These are phyloP conservation scores for Aspidiotus destructor DNA, from an alignment of 2,888 invertebrate genomes.

Conservation along the genomic window DNA sequence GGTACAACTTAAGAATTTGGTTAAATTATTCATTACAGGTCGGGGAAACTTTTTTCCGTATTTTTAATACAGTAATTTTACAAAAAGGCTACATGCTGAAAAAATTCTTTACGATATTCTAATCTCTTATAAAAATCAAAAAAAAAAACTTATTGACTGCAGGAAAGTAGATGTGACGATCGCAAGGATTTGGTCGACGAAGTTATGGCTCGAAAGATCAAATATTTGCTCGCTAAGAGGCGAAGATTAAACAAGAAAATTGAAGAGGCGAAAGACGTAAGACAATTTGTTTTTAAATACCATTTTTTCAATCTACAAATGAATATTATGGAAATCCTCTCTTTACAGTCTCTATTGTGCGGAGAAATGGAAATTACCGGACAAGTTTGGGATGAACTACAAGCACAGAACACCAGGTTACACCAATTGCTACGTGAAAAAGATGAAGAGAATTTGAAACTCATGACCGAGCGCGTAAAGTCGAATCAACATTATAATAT, in stretches of 20 bases:
- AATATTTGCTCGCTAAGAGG: constrained; percentile 19
- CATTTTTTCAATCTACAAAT: not conserved
- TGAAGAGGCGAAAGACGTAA: constrained; percentile 29
- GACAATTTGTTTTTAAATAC: not conserved
- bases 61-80: too few relatives aligned
- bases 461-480: constrained; percentile 95
- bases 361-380: constrained; percentile 98
- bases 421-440: constrained; percentile 93
- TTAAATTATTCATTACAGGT: too few relatives aligned
- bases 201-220: constrained; percentile 26
- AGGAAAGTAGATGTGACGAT: constrained; percentile 26
- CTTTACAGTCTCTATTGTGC: constrained; percentile 19
- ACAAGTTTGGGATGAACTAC: constrained; percentile 98
- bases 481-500: constrained; percentile 91
- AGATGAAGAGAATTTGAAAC: constrained; percentile 95
- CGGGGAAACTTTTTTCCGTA: too few relatives aligned
- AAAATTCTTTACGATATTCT: not conserved
- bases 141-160: not conserved
- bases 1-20: too few relatives aligned
- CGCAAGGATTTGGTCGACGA: constrained; percentile 26
- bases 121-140: not conserved
- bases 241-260: constrained; percentile 26
- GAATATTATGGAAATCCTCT: not conserved
- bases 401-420: constrained; percentile 91
- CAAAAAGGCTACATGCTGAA: not conserved